These are phyloP conservation scores for Limnothrissa miodon DNA, from an alignment of 2,113 vertebrate genomes.

Conservation along the genomic window DNA sequence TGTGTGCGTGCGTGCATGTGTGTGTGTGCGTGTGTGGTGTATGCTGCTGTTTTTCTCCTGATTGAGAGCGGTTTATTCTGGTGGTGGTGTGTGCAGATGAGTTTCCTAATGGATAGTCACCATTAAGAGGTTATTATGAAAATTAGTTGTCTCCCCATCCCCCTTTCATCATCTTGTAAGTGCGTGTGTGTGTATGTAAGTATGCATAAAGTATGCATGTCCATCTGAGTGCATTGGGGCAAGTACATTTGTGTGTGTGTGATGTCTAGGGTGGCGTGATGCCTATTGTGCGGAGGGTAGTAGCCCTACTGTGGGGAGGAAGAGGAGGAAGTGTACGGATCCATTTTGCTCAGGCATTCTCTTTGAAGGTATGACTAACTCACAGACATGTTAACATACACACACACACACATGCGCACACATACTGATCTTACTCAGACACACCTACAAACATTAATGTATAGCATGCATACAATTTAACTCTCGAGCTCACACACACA, in stretches of 20 bases:
- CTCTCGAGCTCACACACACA: background rate
- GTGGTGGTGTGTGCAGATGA: background rate
- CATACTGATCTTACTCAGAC: background rate
- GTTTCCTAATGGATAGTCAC: constrained; percentile 2
- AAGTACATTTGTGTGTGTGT: background rate
- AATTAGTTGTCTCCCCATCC: background rate
- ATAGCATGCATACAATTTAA: background rate
- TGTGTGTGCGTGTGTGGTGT: background rate
- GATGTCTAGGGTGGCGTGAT: constrained; percentile 51
- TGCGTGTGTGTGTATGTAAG: background rate
- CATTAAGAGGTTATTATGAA: constrained; percentile 14
- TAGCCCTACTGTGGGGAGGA: constrained; percentile 45
- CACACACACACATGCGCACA: background rate
- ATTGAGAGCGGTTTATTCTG: background rate
- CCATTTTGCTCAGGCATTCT: constrained; percentile 86
- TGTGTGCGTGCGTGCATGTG: background rate
- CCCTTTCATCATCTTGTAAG: background rate
- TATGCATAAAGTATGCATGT: background rate
- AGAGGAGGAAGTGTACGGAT: constrained; percentile 69
- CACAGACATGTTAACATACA: background rate
- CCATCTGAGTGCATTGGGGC: background rate
- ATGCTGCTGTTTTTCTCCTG: constrained; percentile 22
- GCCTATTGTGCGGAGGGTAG: constrained; percentile 51
- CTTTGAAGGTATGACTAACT: constrained; percentile 76
- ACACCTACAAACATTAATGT: background rate